phyloP scores from a whole-genome alignment of 1,140 invertebrate species.

The Sitodiplosis mosellana region DNA sequence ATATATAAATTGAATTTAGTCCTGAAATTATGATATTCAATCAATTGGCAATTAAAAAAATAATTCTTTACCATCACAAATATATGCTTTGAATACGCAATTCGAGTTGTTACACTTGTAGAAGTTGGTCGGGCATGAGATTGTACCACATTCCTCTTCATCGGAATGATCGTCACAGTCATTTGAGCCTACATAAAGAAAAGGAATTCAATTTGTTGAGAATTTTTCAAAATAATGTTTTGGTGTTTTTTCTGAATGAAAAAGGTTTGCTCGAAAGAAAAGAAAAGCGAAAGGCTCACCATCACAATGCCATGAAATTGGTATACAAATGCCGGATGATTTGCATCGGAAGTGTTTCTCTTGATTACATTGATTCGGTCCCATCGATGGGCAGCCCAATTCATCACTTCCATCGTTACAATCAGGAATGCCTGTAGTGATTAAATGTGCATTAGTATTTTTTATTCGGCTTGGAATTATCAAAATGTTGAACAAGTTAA shows the following conservation, averaged over 20 bases:
- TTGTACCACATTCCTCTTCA: constrained; percentile 66
- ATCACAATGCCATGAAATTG: constrained; percentile 86
- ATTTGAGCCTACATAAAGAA: constrained; percentile 20
- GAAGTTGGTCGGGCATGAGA: constrained; percentile 53
- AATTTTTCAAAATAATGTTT: neutral
- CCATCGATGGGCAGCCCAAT: constrained; percentile 61
- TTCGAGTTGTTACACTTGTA: constrained; percentile 74
- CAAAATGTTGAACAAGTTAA: too few relatives aligned
- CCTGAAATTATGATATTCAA: too few relatives aligned
- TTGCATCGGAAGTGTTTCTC: constrained; percentile 82
- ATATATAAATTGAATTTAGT: too few relatives aligned
- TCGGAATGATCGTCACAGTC: constrained; percentile 89
- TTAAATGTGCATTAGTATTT: too few relatives aligned
- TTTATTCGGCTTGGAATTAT: too few relatives aligned
- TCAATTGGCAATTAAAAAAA: too few relatives aligned
- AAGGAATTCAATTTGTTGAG: too few relatives aligned
- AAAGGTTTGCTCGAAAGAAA: neutral
- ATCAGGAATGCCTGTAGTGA: constrained; percentile 55
- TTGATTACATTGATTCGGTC: constrained; percentile 67
- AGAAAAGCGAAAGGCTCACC: constrained; percentile 26
- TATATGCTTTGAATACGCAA: constrained; percentile 84
- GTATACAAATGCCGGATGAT: constrained; percentile 78
- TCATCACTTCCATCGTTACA: constrained; percentile 88
- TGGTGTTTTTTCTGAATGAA: neutral
- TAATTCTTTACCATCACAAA: constrained; percentile 61